phyloP scores from a whole-genome alignment of 1,140 invertebrate genomes.

The Chrysopa pallens region DNA sequence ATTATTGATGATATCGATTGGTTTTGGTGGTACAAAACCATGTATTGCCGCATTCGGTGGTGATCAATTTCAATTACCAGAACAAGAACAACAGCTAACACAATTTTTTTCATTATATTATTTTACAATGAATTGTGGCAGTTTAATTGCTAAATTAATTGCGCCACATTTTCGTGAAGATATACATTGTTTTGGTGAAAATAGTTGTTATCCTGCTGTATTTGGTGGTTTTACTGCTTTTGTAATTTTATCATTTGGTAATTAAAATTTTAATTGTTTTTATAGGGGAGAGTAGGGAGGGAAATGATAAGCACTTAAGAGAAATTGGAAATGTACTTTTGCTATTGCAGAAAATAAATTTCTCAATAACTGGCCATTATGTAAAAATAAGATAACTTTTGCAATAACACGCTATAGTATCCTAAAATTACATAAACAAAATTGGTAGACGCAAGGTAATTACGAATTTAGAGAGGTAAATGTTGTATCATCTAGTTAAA shows the following conservation, averaged over 20 bases:
- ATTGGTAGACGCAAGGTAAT: too few relatives aligned
- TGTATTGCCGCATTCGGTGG: slow-evolving; percentile 63
- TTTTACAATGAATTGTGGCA: slow-evolving; percentile 62
- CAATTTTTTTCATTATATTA: slow-evolving; percentile 67
- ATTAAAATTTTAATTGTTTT: too few relatives aligned
- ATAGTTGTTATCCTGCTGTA: slow-evolving; percentile 57
- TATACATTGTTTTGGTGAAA: slow-evolving; percentile 49
- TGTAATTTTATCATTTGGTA: slow-evolving; percentile 42
- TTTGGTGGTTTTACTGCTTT: slow-evolving; percentile 58
- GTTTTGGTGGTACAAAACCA: slow-evolving; percentile 75
- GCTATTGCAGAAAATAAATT: too few relatives aligned
- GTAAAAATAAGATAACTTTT: too few relatives aligned
- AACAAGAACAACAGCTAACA: slow-evolving; percentile 33
- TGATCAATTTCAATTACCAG: slow-evolving; percentile 50
- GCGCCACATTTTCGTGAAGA: slow-evolving; percentile 53
- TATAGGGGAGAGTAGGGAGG: too few relatives aligned
- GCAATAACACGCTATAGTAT: too few relatives aligned
- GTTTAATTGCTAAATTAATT: slow-evolving; percentile 51
- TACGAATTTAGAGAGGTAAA: too few relatives aligned
- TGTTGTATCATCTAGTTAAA: too few relatives aligned
- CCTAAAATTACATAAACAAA: too few relatives aligned
- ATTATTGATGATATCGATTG: slow-evolving; percentile 67
- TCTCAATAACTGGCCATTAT: too few relatives aligned
- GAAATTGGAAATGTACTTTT: too few relatives aligned
- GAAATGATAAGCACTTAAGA: too few relatives aligned